These are phyloP conservation scores for Smithornis capensis DNA, from an alignment of 2,113 vertebrate species.

Conservation along the genomic window DNA sequence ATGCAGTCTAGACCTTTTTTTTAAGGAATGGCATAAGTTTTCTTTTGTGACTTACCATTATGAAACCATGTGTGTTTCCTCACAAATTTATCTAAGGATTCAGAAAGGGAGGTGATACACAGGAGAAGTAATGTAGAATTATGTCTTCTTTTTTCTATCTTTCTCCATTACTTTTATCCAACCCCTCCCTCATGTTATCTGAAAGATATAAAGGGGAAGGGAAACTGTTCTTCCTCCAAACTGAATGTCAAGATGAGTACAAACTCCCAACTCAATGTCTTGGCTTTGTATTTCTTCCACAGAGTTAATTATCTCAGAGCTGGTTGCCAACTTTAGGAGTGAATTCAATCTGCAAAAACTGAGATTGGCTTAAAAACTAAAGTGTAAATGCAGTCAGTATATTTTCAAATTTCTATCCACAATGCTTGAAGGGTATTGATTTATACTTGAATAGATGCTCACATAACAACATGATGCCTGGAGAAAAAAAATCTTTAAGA, in stretches of 20 bases:
- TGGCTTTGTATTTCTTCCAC: background rate
- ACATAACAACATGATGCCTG: constrained; percentile 63
- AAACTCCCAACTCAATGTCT: background rate
- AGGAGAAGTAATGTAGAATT: background rate
- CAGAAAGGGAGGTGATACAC: background rate
- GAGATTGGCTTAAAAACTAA: background rate
- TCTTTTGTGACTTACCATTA: background rate
- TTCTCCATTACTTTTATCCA: background rate
- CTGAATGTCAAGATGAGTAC: background rate
- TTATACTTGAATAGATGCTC: background rate
- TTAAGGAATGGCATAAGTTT: background rate
- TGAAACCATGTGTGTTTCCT: background rate
- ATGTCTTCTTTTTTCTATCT: fast-evolving
- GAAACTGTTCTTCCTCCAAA: background rate
- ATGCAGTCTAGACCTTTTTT: background rate
- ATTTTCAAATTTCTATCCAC: background rate
- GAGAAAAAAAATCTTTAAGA: constrained; percentile 52
- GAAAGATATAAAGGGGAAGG: background rate
- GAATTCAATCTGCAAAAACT: background rate
- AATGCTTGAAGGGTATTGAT: background rate
- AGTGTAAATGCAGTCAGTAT: background rate
- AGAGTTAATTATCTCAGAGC: background rate
- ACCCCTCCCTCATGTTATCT: background rate
- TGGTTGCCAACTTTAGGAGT: background rate
- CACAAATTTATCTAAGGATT: background rate